Conservation (phyloP, 1,140 invertebrate genomes). For the Acromyrmex echinatior region DNA sequence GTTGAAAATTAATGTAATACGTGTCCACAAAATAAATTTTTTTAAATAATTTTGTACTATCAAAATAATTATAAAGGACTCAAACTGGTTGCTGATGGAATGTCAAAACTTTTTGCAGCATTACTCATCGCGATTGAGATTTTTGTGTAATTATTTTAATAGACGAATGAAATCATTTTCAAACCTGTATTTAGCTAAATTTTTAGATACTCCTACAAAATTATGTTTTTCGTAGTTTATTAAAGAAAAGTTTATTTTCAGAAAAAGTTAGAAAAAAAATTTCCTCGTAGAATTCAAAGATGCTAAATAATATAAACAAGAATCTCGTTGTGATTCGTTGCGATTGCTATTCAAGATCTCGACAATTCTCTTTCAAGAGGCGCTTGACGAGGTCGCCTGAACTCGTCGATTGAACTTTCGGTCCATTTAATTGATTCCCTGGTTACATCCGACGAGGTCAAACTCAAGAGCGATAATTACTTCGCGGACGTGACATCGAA, state of each 20-base stretch:
- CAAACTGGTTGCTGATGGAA: too few species aligned
- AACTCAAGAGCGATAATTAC: slow-evolving; percentile 42
- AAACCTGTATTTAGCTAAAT: too few species aligned
- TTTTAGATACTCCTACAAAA: too few species aligned
- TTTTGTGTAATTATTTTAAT: too few species aligned
- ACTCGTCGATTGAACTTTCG: slow-evolving; percentile 44
- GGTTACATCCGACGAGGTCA: slow-evolving; percentile 8
- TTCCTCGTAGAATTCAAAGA: not conserved
- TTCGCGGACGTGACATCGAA: slow-evolving; percentile 50
- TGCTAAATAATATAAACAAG: not conserved
- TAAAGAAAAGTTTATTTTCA: too few species aligned
- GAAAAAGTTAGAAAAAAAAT: not conserved
- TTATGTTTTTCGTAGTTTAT: not conserved
- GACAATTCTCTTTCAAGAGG: not conserved
- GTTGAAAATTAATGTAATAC: too few species aligned
- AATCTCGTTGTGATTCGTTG: not conserved
- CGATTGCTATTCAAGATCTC: not conserved
- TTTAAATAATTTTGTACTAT: too few species aligned
- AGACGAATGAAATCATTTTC: too few species aligned
- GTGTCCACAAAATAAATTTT: too few species aligned
- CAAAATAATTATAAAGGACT: too few species aligned
- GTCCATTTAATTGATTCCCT: slow-evolving; percentile 48
- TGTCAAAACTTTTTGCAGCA: too few species aligned
- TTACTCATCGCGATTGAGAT: too few species aligned
- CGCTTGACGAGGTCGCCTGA: slow-evolving; percentile 3